Evolutionary conservation across 1,140 invertebrate species (phyloP).

Genomic region (Camponotus floridanus): DNA sequence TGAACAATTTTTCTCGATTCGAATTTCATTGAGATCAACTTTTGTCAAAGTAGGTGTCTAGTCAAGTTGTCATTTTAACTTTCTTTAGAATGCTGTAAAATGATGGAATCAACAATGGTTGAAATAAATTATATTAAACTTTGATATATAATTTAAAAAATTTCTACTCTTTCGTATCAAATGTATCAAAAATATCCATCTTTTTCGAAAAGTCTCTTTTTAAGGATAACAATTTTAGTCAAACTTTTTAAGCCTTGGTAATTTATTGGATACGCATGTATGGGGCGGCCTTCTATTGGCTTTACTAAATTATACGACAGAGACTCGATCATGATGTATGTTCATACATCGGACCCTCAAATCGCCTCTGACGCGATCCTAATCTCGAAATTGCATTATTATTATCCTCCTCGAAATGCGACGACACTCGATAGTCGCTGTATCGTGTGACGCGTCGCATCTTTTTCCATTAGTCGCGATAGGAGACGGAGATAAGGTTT

Average conservation of each 20-base stretch:
- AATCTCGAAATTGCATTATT: constrained; percentile 62
- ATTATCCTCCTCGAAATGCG: constrained; percentile 66
- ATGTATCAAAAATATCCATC: neutral
- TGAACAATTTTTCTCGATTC: neutral
- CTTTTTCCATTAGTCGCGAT: constrained; percentile 63
- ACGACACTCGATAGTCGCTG: constrained; percentile 65
- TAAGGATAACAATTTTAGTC: too few relatives aligned
- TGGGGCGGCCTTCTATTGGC: constrained; percentile 12
- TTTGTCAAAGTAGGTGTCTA: neutral
- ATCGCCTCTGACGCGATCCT: constrained; percentile 44
- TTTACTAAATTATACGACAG: constrained; percentile 52
- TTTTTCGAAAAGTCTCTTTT: too few relatives aligned
- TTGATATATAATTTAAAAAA: neutral
- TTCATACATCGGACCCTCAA: constrained; percentile 44
- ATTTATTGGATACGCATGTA: too few relatives aligned
- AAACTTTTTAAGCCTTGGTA: too few relatives aligned
- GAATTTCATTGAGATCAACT: neutral
- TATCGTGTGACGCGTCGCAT: constrained; percentile 66
- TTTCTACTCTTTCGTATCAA: neutral
- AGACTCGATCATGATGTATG: constrained; percentile 35
- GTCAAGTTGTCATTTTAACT: neutral
- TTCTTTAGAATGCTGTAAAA: neutral
- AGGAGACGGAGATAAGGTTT: constrained; percentile 65
- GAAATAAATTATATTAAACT: neutral
- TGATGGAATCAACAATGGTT: neutral